Evolutionary conservation across 2,888 invertebrate genomes (phyloP).

Genomic region (Auanema sp.): DNA sequence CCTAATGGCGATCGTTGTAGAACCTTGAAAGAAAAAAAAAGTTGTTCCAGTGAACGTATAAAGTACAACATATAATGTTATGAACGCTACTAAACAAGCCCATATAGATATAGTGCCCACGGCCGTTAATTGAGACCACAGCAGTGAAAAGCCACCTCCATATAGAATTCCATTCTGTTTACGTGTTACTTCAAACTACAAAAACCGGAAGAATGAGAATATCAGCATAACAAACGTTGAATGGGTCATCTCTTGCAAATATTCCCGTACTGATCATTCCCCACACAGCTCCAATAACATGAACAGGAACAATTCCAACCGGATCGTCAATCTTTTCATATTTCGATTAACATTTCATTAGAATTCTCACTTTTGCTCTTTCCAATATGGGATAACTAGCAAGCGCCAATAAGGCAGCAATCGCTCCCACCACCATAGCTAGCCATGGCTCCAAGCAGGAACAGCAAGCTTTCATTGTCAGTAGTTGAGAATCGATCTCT

Average conservation of each 20-base stretch:
- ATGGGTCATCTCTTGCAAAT: conserved; percentile 44
- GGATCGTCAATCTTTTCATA: conserved; percentile 47
- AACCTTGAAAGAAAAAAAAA: conserved; percentile 21
- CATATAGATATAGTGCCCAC: conserved; percentile 35
- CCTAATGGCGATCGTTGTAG: conserved; percentile 46
- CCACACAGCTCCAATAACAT: conserved; percentile 52
- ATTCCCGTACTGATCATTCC: conserved; percentile 52
- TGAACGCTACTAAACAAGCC: conserved; percentile 33
- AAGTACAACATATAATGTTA: conserved; percentile 31
- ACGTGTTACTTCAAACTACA: conserved; percentile 29
- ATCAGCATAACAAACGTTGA: conserved; percentile 13
- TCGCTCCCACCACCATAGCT: conserved; percentile 43
- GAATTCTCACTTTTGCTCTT: conserved; percentile 25
- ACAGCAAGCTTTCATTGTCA: conserved; percentile 31
- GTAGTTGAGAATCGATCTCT: background rate
- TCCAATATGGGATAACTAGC: conserved; percentile 47
- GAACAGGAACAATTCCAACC: conserved; percentile 52
- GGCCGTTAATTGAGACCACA: conserved; percentile 35
- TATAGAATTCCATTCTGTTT: conserved; percentile 44
- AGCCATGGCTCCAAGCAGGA: conserved; percentile 43
- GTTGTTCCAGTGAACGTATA: background rate
- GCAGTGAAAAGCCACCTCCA: conserved; percentile 43
- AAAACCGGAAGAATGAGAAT: background rate
- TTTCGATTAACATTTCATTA: background rate
- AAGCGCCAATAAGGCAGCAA: conserved; percentile 47